Evolutionary conservation across 2,113 vertebrate genomes (phyloP).

Genomic region (Merops nubicus): DNA sequence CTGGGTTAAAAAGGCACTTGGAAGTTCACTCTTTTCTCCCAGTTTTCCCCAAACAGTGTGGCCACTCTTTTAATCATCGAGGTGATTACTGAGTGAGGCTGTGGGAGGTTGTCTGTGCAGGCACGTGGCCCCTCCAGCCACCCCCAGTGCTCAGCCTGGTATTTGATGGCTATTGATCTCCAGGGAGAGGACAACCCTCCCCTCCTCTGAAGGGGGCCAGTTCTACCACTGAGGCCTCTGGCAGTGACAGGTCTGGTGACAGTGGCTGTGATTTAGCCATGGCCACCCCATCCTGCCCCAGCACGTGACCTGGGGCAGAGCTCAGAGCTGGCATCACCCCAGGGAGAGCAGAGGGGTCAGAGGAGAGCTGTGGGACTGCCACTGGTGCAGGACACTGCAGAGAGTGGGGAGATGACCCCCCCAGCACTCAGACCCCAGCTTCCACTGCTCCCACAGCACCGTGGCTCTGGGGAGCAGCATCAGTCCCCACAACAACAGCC

Average conservation of each 20-base stretch:
- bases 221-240: neutral
- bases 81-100: neutral
- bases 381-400: fast-evolving
- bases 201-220: neutral
- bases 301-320: fast-evolving
- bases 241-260: neutral
- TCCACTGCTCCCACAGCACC: neutral
- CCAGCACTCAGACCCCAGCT: neutral
- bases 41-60: neutral
- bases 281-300: neutral
- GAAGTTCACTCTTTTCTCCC: neutral
- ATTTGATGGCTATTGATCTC: neutral
- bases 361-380: neutral
- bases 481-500: neutral
- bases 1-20: neutral
- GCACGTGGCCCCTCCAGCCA: neutral
- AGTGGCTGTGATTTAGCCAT: fast-evolving
- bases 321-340: neutral
- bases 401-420: neutral
- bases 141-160: neutral
- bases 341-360: neutral
- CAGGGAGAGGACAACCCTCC: neutral
- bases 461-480: neutral
- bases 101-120: fast-evolving
- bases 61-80: neutral